phyloP scores from a whole-genome alignment of 2,113 vertebrate genomes.

The Phaethornis superciliosus region DNA sequence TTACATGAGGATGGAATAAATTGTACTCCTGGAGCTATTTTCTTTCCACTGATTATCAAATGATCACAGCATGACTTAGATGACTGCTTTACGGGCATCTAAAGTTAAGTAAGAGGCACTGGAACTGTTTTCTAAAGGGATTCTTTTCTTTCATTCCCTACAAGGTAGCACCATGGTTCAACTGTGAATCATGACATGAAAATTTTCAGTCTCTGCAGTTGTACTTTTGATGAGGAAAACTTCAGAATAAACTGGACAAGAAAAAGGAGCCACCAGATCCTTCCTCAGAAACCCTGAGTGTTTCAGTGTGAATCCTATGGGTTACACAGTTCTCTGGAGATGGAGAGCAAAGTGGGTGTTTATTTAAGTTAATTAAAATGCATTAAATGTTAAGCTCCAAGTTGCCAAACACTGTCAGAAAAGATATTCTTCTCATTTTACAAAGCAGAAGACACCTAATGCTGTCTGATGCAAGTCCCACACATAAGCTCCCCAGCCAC shows the following conservation, averaged over 20 bases:
- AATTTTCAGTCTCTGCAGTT: background rate
- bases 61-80: background rate
- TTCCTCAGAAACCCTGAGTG: background rate
- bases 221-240: background rate
- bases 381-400: background rate
- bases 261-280: background rate
- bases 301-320: background rate
- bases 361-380: background rate
- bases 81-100: background rate
- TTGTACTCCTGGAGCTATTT: background rate
- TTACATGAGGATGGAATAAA: background rate
- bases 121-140: background rate
- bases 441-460: background rate
- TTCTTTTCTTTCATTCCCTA: background rate
- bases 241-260: background rate
- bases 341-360: background rate
- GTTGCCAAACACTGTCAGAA: background rate
- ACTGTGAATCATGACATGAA: background rate
- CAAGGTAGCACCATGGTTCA: rapidly evolving
- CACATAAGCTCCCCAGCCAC: background rate
- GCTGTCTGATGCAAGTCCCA: background rate
- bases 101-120: background rate
- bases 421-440: background rate
- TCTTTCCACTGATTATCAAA: background rate
- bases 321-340: background rate